These are phyloP conservation scores for Lepus americanus DNA, from an alignment of 2,113 vertebrate species.

Conservation along the genomic window DNA sequence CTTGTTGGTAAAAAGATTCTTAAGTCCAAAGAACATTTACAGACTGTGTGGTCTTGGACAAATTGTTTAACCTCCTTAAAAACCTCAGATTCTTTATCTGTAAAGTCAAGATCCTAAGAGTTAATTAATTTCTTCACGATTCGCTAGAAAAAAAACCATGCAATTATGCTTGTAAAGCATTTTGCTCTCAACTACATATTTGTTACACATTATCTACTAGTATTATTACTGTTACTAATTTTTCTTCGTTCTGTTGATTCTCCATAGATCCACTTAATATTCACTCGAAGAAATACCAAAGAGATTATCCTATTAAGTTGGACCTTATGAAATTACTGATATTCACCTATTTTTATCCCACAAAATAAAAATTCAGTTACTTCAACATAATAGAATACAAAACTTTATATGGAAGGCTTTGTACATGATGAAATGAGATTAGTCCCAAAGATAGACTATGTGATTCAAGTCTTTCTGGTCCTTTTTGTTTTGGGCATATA, in stretches of 20 bases:
- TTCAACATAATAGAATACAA: background rate
- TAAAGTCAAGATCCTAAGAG: background rate
- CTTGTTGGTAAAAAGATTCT: background rate
- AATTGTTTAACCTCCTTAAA: background rate
- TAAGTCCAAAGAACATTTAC: background rate
- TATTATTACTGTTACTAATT: background rate
- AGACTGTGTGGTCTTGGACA: background rate
- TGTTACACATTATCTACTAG: background rate
- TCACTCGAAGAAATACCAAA: background rate
- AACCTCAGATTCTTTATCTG: background rate
- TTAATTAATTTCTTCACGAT: background rate
- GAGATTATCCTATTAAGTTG: background rate
- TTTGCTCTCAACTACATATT: background rate
- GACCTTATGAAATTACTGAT: background rate
- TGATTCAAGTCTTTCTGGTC: background rate
- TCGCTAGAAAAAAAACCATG: background rate
- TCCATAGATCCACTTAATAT: background rate
- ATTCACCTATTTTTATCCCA: background rate
- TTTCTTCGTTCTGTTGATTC: background rate
- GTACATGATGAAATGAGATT: background rate
- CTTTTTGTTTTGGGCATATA: background rate
- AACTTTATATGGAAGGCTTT: background rate
- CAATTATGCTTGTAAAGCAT: background rate
- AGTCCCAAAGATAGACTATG: constrained; percentile 11
- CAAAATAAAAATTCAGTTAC: background rate